Conservation (phyloP, 2,113 vertebrate genomes). For the Aepyceros melampus region DNA sequence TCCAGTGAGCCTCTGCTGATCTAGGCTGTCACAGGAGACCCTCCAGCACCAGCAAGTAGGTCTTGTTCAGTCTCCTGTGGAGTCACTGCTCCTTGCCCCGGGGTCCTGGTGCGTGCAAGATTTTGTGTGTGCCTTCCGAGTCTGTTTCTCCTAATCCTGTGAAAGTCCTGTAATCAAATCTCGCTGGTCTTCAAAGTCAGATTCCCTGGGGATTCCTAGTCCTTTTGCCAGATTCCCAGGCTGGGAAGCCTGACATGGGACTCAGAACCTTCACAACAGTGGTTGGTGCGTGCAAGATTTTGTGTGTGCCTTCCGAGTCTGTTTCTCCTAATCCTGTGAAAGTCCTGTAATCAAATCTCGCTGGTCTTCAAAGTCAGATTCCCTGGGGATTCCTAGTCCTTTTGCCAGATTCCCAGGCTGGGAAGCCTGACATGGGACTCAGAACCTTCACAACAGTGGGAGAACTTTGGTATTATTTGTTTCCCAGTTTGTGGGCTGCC, state of each 20-base stretch:
- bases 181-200: neutral
- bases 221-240: neutral
- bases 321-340: neutral
- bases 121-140: neutral
- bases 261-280: neutral
- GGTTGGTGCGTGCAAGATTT: too few relatives aligned
- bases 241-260: neutral
- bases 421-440: neutral
- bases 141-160: neutral
- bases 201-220: neutral
- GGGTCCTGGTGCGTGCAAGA: neutral
- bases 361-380: neutral
- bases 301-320: too few relatives aligned
- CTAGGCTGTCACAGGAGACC: neutral
- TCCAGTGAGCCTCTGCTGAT: neutral
- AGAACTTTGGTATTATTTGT: neutral
- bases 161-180: neutral
- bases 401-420: neutral
- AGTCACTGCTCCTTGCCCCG: neutral
- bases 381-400: neutral
- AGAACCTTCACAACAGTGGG: neutral
- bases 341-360: neutral
- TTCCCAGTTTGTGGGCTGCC: neutral
- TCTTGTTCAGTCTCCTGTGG: neutral
- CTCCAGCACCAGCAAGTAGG: neutral